phyloP scores from a whole-genome alignment of 2,113 vertebrate species.

The Amazona vittata region DNA sequence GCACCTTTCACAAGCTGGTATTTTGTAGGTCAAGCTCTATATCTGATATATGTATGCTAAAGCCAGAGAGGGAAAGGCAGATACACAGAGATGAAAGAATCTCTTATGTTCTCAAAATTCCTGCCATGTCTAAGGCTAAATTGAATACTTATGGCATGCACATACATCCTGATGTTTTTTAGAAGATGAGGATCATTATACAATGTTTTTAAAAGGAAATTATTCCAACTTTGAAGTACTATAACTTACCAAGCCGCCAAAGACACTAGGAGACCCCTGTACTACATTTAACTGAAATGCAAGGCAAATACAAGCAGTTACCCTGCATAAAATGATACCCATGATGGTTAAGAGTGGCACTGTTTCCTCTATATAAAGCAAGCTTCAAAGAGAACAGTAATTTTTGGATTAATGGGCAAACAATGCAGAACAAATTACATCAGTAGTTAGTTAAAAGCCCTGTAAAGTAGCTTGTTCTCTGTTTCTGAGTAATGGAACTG shows the following conservation, averaged over 20 bases:
- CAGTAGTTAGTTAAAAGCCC: slow-evolving; percentile 65
- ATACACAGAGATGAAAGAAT: not conserved
- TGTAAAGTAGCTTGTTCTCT: slow-evolving; percentile 63
- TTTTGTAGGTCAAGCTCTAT: not conserved
- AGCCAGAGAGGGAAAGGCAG: not conserved
- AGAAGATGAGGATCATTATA: not conserved
- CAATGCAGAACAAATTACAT: slow-evolving; percentile 72
- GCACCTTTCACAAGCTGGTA: not conserved
- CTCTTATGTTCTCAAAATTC: not conserved
- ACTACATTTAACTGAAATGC: not conserved
- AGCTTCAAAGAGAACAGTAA: slow-evolving; percentile 70
- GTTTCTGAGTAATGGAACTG: slow-evolving; percentile 51
- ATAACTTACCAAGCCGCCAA: not conserved
- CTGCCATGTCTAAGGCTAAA: not conserved
- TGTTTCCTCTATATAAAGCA: slow-evolving; percentile 60
- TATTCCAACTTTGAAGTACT: slow-evolving; percentile 25
- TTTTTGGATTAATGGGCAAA: slow-evolving; percentile 68
- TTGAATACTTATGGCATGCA: not conserved
- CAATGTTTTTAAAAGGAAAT: slow-evolving; percentile 14
- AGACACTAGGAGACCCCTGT: not conserved
- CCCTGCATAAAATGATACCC: slow-evolving; percentile 19
- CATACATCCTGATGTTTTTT: not conserved
- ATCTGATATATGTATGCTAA: not conserved
- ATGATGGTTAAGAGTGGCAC: slow-evolving; percentile 20
- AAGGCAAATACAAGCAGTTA: slow-evolving; percentile 21